Evolutionary conservation across 2,113 vertebrate species (phyloP).

Genomic region (Sapayoa aenigma): DNA sequence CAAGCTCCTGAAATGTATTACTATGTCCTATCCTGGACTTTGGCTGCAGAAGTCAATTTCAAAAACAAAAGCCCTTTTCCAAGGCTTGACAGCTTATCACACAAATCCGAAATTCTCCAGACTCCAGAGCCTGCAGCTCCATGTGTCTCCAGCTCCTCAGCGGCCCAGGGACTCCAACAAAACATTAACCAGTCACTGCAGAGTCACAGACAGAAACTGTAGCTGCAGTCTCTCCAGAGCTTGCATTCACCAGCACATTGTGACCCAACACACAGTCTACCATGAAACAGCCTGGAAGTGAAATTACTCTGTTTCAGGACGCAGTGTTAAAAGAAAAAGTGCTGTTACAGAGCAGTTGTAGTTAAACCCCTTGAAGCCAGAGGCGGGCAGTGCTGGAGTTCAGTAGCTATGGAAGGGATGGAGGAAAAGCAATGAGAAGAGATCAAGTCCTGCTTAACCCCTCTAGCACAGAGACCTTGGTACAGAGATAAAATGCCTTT

Average conservation of each 20-base stretch:
- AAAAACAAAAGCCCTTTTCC: background rate
- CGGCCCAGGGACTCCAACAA: background rate
- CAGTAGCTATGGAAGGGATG: background rate
- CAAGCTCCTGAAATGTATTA: background rate
- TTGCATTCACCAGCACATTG: background rate
- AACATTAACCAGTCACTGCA: background rate
- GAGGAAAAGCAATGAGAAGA: background rate
- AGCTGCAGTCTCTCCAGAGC: background rate
- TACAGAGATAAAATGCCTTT: background rate
- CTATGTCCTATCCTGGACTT: background rate
- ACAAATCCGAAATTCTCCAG: background rate
- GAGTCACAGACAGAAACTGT: background rate
- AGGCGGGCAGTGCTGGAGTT: background rate
- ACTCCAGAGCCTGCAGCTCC: background rate
- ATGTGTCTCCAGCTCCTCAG: background rate
- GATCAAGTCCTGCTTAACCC: background rate
- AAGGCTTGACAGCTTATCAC: background rate
- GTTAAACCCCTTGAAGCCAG: background rate
- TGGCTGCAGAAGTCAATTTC: background rate
- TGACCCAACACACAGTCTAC: background rate
- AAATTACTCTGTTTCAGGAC: background rate
- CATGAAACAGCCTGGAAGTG: background rate
- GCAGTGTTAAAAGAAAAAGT: background rate
- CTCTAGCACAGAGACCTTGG: background rate
- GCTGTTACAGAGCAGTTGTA: background rate